Evolutionary conservation across 1,140 invertebrate genomes (phyloP).

Genomic region (Mesaphorura yosii): DNA sequence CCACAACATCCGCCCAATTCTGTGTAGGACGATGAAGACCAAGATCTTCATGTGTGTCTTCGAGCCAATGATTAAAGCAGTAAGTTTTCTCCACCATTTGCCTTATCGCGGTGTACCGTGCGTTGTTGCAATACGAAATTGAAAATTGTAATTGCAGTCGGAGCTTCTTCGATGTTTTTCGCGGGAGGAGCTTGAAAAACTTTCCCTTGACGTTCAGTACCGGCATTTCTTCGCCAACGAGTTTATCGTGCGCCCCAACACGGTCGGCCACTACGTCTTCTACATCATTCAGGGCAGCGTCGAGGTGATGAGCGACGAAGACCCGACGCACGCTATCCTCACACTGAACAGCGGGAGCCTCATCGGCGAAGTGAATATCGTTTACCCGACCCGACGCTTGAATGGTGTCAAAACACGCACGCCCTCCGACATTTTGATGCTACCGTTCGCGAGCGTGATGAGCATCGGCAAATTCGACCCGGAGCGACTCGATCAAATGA

Average conservation of each 20-base stretch:
- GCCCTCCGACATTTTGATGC: conserved; percentile 3
- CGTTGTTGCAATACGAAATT: neutral
- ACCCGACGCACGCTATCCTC: neutral
- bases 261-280: neutral
- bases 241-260: conserved; percentile 8
- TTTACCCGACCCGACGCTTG: conserved; percentile 2
- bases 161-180: conserved; percentile 11
- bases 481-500: neutral
- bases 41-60: conserved; percentile 9
- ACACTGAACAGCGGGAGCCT: neutral
- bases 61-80: conserved; percentile 6
- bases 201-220: neutral
- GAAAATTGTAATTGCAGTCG: conserved; percentile 10
- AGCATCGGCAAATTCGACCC: neutral
- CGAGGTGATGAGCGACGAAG: conserved; percentile 5
- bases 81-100: neutral
- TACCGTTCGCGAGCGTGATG: neutral
- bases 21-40: conserved; percentile 1
- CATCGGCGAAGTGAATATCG: conserved; percentile 7
- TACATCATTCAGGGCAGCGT: conserved; percentile 7
- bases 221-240: conserved; percentile 12
- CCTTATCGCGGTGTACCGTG: neutral
- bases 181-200: neutral
- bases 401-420: conserved; percentile 12
- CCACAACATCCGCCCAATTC: conserved; percentile 1